A percentile compares a stretch with the other conserved stretches of the same genome.
Conservation (phyloP, 2,888 invertebrate genomes). For the Andricus quercusramuli region DNA sequence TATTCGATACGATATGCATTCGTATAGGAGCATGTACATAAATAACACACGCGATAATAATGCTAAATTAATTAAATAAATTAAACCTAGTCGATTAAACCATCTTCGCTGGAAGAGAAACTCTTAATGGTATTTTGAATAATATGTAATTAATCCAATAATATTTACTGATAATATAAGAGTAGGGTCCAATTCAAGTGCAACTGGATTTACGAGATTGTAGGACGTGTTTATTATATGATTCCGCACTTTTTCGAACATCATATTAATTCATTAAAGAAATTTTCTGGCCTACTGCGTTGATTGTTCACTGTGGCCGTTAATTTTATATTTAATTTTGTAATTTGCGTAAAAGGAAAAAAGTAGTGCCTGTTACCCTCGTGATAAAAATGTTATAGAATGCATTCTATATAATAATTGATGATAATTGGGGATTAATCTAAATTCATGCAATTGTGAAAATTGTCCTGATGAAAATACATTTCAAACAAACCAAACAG, state of each 20-base stretch:
- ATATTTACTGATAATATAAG: constrained; percentile 48
- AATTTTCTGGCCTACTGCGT: background rate
- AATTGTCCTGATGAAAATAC: background rate
- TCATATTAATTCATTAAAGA: background rate
- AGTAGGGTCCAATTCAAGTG: constrained; percentile 24
- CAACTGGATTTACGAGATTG: constrained; percentile 9
- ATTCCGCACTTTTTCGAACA: constrained; percentile 25
- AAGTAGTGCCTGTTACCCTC: background rate
- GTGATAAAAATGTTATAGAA: background rate
- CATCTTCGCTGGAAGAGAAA: constrained; percentile 36
- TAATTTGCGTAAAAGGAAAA: background rate
- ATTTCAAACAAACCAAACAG: too few species aligned
- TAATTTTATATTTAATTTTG: too few species aligned
- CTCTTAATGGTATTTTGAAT: constrained; percentile 54
- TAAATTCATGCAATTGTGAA: background rate
- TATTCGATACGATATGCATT: background rate
- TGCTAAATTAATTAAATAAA: background rate
- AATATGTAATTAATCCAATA: constrained; percentile 50
- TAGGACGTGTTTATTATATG: constrained; percentile 1
- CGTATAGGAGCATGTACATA: constrained; percentile 2
- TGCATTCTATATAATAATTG: background rate
- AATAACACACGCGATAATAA: background rate
- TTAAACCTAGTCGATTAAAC: constrained; percentile 5
- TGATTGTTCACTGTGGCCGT: too few species aligned
- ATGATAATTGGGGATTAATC: background rate